These are phyloP conservation scores for Coluber constrictor DNA, from an alignment of 2,797 vertebrate species.

Conservation along the genomic window DNA sequence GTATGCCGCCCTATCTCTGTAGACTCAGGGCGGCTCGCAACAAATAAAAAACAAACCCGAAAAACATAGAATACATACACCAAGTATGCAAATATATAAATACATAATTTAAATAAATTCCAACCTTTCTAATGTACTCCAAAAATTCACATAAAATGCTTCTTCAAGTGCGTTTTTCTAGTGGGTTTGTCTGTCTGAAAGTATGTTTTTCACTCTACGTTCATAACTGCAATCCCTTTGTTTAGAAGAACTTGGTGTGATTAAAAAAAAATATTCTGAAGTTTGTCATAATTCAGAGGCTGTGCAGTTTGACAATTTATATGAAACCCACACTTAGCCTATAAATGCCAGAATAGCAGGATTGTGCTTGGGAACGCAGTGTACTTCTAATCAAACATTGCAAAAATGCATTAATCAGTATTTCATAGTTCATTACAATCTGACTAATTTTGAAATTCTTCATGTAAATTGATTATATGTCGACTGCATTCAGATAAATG, in stretches of 20 bases:
- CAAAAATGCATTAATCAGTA: conserved; percentile 82
- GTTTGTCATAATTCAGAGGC: conserved; percentile 14
- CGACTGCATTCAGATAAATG: conserved; percentile 76
- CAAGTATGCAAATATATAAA: no score
- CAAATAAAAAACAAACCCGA: no score
- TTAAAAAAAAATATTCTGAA: neutral
- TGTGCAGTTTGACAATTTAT: conserved; percentile 40
- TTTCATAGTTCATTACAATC: conserved; percentile 86
- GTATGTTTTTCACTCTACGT: neutral
- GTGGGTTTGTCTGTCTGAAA: neutral
- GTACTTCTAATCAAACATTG: conserved; percentile 79
- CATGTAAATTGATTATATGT: conserved; percentile 84
- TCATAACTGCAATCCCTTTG: neutral
- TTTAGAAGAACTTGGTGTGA: neutral
- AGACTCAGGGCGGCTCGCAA: no score
- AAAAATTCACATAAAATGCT: neutral
- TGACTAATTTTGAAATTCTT: conserved; percentile 84
- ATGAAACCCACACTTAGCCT: conserved; percentile 57
- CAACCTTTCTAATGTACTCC: neutral
- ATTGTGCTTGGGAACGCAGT: conserved; percentile 65
- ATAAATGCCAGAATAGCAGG: conserved; percentile 51
- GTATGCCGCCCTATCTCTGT: no score
- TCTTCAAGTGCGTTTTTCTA: neutral
- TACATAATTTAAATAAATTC: neutral
- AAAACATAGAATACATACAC: no score